Base-by-base conservation (phyloP, 2,797 vertebrate species). In the Mus spretus region DNA sequence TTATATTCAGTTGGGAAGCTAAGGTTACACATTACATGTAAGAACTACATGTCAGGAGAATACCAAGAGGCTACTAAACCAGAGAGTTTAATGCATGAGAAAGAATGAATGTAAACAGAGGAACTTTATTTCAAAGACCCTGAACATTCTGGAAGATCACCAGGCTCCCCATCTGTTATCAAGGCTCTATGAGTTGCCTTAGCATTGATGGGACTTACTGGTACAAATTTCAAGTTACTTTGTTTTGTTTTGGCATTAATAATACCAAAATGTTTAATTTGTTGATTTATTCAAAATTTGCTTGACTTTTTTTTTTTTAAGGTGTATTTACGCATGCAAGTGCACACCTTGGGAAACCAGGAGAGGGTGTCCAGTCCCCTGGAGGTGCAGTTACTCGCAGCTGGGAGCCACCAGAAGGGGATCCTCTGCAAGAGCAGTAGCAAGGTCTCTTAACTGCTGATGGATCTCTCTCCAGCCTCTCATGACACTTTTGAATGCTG, bases 31-130 rank as follows among this genome's bases (percentile, higher is more conserved):
- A 91, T 83, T 94, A 95, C 92, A 61, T 63, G 37, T 63, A 88
- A 95, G 14, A 91, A 91, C 80, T 77, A 92, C 91, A 72, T 79
- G 75, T 85, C 84, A 85, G 19, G 84, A 93, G 2, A 89, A n/a
- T 84, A 89, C 14, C 40, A 95, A 91, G 24, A 65, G 65, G 40
- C 50, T 79, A 44, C 22, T 72, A 93, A 94, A n/a, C 10, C 90
- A 88, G 28, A 67, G 79, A 61, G 20, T 63, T 86, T 59, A 95
- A 91, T 14, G 1, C 6, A 75, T 72, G 1, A 24, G 74, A 92
- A 92, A 91, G 14, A 92, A 86, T 61, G 26, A 83, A 26, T 81
- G 8, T 67, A 92, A 93, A 92, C 70, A 6, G 83, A 86, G 81
- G 81, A 67, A 77, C 10, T 81, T 61, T 63, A 65, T 67, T 96